Conservation (phyloP, 2,797 vertebrate species). For the Aldrovandia affinis region DNA sequence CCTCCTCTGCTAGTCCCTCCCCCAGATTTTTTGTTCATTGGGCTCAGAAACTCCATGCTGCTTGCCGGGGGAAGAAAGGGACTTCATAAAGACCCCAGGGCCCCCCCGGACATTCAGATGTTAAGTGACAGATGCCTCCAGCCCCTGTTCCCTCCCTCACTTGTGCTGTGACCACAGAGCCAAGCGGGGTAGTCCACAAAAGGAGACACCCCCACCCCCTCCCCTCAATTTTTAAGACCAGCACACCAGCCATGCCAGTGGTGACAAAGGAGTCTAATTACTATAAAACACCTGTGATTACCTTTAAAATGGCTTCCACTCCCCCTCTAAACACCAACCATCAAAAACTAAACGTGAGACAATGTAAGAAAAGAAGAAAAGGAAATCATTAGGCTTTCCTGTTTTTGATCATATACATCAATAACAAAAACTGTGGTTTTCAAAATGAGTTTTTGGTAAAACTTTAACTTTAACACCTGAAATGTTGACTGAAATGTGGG, state of each 20-base stretch:
- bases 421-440: conserved; percentile 48
- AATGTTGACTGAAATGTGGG: not conserved
- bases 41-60: conserved; percentile 74
- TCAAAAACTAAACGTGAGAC: conserved; percentile 57
- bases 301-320: conserved; percentile 68
- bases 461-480: conserved; percentile 25
- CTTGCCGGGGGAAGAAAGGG: conserved; percentile 64
- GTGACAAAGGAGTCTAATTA: conserved; percentile 78
- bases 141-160: conserved; percentile 55
- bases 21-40: conserved; percentile 59
- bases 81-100: conserved; percentile 74
- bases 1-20: conserved; percentile 65
- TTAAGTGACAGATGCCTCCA: conserved; percentile 84
- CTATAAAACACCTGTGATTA: conserved; percentile 79
- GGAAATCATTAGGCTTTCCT: conserved; percentile 51
- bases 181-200: conserved; percentile 67
- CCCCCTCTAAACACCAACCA: conserved; percentile 48
- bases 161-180: conserved; percentile 57
- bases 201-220: conserved; percentile 65
- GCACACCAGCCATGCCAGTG: conserved; percentile 62
- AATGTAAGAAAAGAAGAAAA: conserved; percentile 45
- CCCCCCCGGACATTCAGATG: conserved; percentile 81
- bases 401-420: not conserved
- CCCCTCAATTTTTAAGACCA: conserved; percentile 67
- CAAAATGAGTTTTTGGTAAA: conserved; percentile 58